Evolutionary conservation across 2,797 vertebrate genomes (phyloP).

Genomic region (Hirundo rustica): DNA sequence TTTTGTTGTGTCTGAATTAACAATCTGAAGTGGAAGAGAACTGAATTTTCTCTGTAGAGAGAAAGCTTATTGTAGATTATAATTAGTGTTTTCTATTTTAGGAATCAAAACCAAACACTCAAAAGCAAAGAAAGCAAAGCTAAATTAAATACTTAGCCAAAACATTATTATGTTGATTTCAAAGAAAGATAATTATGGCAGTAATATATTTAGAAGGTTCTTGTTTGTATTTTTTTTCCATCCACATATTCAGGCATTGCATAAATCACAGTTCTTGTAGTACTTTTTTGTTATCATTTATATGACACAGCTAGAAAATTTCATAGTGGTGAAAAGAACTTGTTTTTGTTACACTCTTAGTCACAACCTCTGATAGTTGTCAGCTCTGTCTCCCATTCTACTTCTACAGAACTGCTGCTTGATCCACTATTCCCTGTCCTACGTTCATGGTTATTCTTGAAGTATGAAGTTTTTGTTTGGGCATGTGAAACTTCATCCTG

Average conservation of each 20-base stretch:
- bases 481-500: not conserved
- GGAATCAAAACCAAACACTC: not conserved
- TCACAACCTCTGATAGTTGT: not conserved
- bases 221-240: not conserved
- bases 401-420: not conserved
- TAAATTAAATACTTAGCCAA: slow-evolving; percentile 30
- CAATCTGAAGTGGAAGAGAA: not conserved
- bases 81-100: slow-evolving; percentile 5
- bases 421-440: not conserved
- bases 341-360: not conserved
- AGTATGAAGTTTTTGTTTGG: not conserved
- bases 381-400: not conserved
- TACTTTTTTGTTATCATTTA: not conserved
- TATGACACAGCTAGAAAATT: not conserved
- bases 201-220: not conserved
- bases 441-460: not conserved
- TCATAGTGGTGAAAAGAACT: not conserved
- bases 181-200: not conserved
- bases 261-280: not conserved
- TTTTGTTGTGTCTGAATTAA: not conserved
- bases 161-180: not conserved
- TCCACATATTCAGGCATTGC: not conserved
- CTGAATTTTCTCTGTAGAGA: not conserved
- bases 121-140: slow-evolving; percentile 3
- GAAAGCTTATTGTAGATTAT: not conserved